phyloP scores from a whole-genome alignment of 92 coral and sea anemone genomes.

The Muricea muricata region DNA sequence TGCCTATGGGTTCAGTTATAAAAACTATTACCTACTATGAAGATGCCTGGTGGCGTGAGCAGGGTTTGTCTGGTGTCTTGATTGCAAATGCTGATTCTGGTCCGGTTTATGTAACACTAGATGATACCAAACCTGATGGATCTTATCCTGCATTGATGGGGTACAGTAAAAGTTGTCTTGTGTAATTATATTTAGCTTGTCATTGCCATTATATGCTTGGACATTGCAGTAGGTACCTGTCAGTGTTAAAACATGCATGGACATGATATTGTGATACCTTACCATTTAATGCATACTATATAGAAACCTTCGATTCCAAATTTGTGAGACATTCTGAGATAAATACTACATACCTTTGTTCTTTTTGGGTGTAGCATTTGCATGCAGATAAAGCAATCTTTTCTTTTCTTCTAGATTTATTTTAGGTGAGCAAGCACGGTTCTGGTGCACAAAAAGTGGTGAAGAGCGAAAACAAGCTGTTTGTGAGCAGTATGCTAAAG shows the following conservation, averaged over 20 bases:
- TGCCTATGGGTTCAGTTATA: slow-evolving; percentile 98
- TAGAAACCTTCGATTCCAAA: too few species aligned
- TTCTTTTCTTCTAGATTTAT: slow-evolving; percentile 60
- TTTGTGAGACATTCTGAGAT: too few species aligned
- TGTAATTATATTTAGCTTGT: too few species aligned
- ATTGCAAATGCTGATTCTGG: slow-evolving; percentile 80
- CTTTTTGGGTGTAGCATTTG: too few species aligned
- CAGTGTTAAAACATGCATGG: too few species aligned
- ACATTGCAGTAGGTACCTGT: too few species aligned
- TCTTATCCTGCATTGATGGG: slow-evolving; percentile 97
- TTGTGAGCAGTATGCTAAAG: slow-evolving; percentile 89
- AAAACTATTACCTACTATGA: slow-evolving; percentile 89
- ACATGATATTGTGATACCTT: too few species aligned
- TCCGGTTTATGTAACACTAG: slow-evolving; percentile 91
- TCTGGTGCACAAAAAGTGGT: slow-evolving; percentile 84
- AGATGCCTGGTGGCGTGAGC: slow-evolving; percentile 86
- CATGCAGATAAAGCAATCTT: background rate
- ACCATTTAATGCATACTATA: too few species aligned
- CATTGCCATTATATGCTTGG: too few species aligned
- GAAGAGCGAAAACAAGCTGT: slow-evolving; percentile 92
- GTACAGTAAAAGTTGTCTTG: slow-evolving; percentile 52
- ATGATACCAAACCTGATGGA: slow-evolving; percentile 97
- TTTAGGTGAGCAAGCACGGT: slow-evolving; percentile 84
- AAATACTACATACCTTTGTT: too few species aligned
- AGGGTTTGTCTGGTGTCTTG: slow-evolving; percentile 77